Base-by-base conservation (phyloP, 2,888 invertebrate genomes). In the Malachius bipustulatus region DNA sequence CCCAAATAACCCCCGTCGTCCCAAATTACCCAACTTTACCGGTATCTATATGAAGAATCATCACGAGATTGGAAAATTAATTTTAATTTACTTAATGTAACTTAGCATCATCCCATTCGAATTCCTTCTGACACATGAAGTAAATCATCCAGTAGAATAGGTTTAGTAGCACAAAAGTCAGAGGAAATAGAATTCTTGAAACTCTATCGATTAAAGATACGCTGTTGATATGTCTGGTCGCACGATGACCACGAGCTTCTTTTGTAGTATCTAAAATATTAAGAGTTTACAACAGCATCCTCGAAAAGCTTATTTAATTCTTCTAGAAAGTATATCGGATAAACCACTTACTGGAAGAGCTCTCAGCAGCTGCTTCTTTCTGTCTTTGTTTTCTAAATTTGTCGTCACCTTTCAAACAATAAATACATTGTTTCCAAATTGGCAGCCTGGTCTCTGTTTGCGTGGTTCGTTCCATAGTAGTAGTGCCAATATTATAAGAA, bases 61-160 rank as follows among this genome's bases (percentile, higher is more conserved):
- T n/a, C n/a, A n/a, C n/a, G n/a, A n/a, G n/a, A n/a, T n/a, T n/a
- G n/a, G n/a, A n/a, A n/a, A n/a, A n/a, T n/a, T n/a, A n/a, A n/a
- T n/a, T n/a, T n/a, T n/a, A n/a, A n/a, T n/a, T n/a, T n/a, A n/a
- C n/a, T n/a, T n/a, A n/a, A n/a, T n/a, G n/a, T 19, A 19, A 19
- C n/a, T 19, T 19, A 8, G 24, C n/a, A 19, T 19, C 24, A n/a
- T n/a, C 24, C 24, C 79, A 79, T 42, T 76, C 73, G 56, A 80
- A 81, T 54, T 79, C 77, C 42, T 79, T 77, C 51, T 78, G 82
- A 40, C 78, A 80, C 52, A 79, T 77, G 10, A 81, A 81, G 59
- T 87, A 89, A 24, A 79, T 73, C 59, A 85, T 63, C 91, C 93
- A 94, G 62, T 94, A 94, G 54, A 82, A 76, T 34, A 91, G 64